phyloP scores from a whole-genome alignment of 1,140 invertebrate species.

The Drosophila sturtevanti region DNA sequence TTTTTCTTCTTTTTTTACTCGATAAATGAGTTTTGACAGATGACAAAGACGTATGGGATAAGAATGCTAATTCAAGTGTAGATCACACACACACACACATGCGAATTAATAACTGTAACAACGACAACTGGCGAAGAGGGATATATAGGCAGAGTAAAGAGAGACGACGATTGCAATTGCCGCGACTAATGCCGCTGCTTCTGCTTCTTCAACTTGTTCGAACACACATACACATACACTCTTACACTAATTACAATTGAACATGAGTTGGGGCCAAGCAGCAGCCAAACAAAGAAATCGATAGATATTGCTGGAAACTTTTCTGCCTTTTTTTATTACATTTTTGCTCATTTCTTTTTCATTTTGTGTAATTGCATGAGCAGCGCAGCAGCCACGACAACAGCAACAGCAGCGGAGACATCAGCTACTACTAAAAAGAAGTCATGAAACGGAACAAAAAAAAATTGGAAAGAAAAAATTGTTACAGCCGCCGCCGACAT shows the following conservation, averaged over 20 bases:
- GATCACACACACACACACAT: conserved; percentile 50
- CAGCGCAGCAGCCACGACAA: conserved; percentile 49
- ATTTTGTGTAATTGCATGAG: conserved; percentile 62
- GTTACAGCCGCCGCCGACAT: conserved; percentile 60
- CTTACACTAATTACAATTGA: conserved; percentile 74
- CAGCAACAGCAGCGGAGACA: conserved; percentile 18
- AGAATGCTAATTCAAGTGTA: conserved; percentile 77
- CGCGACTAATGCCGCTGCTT: conserved; percentile 61
- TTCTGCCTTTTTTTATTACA: conserved; percentile 19
- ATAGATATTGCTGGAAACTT: conserved; percentile 71
- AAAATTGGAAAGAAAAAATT: conserved; percentile 42
- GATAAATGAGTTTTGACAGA: conserved; percentile 54
- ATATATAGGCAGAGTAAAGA: conserved; percentile 50
- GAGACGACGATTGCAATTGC: conserved; percentile 61
- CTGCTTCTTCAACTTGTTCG: conserved; percentile 21
- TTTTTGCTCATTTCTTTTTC: conserved; percentile 17
- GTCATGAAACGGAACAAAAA: conserved; percentile 52
- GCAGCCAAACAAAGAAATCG: conserved; percentile 73
- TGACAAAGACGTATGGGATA: conserved; percentile 38
- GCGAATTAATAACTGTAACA: conserved; percentile 77
- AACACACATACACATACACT: conserved; percentile 19
- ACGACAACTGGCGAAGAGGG: conserved; percentile 32
- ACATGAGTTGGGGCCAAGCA: conserved; percentile 39
- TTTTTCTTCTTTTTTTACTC: background rate
- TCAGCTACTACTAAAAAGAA: conserved; percentile 44